Percentiles rank a stretch among this genome's conserved stretches.
These are phyloP conservation scores for Thunnus maccoyii DNA, from an alignment of 2,113 vertebrate species.

Conservation along the genomic window DNA sequence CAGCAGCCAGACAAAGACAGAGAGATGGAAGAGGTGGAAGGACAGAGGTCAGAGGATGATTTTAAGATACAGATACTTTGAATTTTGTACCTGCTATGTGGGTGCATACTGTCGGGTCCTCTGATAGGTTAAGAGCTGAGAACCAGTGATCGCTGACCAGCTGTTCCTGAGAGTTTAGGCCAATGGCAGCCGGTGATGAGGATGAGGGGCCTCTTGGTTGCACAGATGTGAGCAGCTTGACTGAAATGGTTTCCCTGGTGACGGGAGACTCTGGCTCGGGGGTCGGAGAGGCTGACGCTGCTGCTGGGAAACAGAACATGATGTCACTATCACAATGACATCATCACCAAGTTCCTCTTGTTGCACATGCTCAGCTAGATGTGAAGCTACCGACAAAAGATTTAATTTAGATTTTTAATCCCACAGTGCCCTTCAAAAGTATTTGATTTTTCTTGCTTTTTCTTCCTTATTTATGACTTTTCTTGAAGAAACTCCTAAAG, in stretches of 20 bases:
- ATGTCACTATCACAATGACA: conserved; percentile 49
- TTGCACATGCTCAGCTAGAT: neutral
- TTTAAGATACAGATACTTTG: neutral
- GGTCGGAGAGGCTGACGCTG: conserved; percentile 45
- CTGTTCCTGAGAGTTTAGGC: conserved; percentile 85
- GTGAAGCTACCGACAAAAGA: neutral
- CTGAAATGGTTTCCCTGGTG: conserved; percentile 76
- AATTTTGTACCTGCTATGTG: conserved; percentile 78
- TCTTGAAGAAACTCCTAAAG: no score
- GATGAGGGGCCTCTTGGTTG: conserved; percentile 55
- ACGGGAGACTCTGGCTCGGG: conserved; percentile 69
- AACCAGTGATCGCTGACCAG: conserved; percentile 79
- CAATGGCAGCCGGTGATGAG: conserved; percentile 44
- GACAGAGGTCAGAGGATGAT: neutral
- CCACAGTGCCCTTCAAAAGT: no score
- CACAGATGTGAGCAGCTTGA: conserved; percentile 74
- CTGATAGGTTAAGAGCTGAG: conserved; percentile 76
- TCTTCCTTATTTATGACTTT: no score
- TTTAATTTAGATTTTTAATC: neutral
- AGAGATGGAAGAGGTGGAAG: neutral
- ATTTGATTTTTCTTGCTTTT: no score
- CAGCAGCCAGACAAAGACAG: conserved; percentile 26
- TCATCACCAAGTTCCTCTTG: neutral
- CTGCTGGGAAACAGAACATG: conserved; percentile 61
- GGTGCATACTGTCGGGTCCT: conserved; percentile 59